Percentiles rank a stretch among this genome's conserved stretches.
These are phyloP conservation scores for Catostylus mosaicus DNA, from an alignment of 30 jellyfish, hydroid and myxozoan species.

Conservation along the genomic window DNA sequence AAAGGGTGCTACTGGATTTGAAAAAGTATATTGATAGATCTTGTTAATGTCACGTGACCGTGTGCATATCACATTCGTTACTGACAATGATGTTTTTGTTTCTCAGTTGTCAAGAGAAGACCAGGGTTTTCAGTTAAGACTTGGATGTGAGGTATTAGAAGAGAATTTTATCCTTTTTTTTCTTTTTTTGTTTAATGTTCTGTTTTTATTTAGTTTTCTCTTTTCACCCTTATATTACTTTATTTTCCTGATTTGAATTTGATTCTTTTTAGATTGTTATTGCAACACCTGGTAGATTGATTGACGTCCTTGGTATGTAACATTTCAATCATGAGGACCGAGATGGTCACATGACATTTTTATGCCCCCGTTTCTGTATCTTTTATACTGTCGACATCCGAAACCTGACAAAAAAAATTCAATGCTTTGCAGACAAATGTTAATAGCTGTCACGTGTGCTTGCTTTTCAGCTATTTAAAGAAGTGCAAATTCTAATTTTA, in stretches of 20 bases:
- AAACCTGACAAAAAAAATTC: no score
- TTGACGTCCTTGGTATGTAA: slow-evolving; percentile 92
- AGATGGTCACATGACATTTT: neutral
- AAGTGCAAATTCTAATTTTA: no score
- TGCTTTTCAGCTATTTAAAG: no score
- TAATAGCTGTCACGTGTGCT: no score
- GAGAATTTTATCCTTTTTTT: neutral
- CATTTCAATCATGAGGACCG: neutral
- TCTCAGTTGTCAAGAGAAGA: slow-evolving; percentile 94
- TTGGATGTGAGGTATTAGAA: slow-evolving; percentile 94
- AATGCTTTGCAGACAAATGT: no score
- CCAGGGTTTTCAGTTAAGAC: slow-evolving; percentile 94
- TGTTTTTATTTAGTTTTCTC: neutral
- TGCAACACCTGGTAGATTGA: slow-evolving; percentile 99
- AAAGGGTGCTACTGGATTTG: no score
- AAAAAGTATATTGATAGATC: no score
- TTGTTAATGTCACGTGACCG: no score
- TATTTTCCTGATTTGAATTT: neutral
- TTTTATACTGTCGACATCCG: no score
- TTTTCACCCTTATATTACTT: neutral
- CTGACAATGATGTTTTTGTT: neutral
- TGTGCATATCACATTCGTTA: no score
- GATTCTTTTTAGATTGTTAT: slow-evolving; percentile 82
- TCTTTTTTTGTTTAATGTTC: no score
- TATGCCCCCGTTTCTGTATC: no score